Evolutionary conservation across 2,113 vertebrate genomes (phyloP).

Genomic region (Alligator mississippiensis): DNA sequence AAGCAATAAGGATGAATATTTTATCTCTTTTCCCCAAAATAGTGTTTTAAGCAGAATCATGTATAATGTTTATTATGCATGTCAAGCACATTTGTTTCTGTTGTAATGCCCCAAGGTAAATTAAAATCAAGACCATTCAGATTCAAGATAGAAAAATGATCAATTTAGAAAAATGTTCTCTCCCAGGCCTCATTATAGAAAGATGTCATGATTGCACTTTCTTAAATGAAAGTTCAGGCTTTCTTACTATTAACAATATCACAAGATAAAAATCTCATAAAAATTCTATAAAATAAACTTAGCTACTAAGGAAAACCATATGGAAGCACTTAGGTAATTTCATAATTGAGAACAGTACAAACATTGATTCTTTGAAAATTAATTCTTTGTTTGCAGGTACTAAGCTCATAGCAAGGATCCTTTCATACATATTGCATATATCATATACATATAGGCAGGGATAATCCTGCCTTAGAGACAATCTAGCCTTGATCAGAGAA

Average conservation of each 20-base stretch:
- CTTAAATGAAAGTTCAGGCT: no score
- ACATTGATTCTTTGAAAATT: conserved; percentile 10
- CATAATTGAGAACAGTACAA: background rate
- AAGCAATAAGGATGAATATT: background rate
- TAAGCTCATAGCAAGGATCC: background rate
- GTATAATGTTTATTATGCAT: background rate
- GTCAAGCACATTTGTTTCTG: background rate
- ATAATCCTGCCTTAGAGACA: no score
- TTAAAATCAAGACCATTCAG: conserved; percentile 36
- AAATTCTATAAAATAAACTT: conserved; percentile 25
- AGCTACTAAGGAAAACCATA: conserved; percentile 2
- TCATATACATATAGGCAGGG: no score
- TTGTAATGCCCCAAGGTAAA: background rate
- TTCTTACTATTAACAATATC: background rate
- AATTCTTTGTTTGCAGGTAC: background rate
- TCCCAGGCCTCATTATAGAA: background rate
- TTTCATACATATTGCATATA: background rate
- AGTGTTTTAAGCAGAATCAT: background rate
- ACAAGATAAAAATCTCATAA: conserved; percentile 17
- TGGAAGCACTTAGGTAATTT: conserved; percentile 5
- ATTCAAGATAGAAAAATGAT: conserved; percentile 6
- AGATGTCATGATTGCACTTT: background rate
- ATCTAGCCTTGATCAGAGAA: no score
- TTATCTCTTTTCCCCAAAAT: background rate
- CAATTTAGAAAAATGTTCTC: conserved; percentile 33